Base-by-base conservation (phyloP, 2,888 invertebrate genomes). In the Limnephilus rhombicus region DNA sequence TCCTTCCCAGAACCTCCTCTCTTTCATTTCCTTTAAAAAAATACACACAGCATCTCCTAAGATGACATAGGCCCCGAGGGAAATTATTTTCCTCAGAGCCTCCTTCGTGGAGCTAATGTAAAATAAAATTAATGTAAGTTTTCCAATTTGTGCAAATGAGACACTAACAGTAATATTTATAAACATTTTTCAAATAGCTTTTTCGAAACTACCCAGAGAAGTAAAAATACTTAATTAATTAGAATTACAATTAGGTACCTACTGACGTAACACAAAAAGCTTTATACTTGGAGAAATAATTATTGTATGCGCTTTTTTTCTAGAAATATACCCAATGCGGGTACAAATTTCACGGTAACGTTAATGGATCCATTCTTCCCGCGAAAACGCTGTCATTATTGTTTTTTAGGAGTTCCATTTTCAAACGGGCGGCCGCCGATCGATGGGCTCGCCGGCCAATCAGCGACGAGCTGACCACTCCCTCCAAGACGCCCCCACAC, bases 351-450 rank as follows among this genome's bases (percentile, higher is more conserved):
- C 92, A 88, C 88, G 90, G 91, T 53, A 92, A 87, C 91, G 82
- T 89, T 93, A 92, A 92, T 91, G 93, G 92, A 89, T 81, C 89
- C 93, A 92, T 93, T 92, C 91, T 93, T 93, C 90, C 93, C 90
- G 93, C 93, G 93, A 91, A 93, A 93, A 91, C 90, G 91, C 93
- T 89, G 91, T 92, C 90, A 93, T 93, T 92, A 92, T 68, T 85
- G 45, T 92, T 92, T 92, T 93, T 93, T 93, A 89, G 80, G 91
- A 91, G 92, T 90, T 91, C 91, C 93, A 92, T 93, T 92, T 93
- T 93, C 93, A 92, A 92, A 92, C 93, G 94, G 93, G 94, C 93
- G 92, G 94, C 92, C 94, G 94, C 91, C 95, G 95, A 95, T 95
- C 94, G 94, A 94, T 95, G 94, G 94, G 94, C 94, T 94, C 94